Evolutionary conservation across 2,797 vertebrate species (phyloP).

Genomic region (Enteromius viviparus): DNA sequence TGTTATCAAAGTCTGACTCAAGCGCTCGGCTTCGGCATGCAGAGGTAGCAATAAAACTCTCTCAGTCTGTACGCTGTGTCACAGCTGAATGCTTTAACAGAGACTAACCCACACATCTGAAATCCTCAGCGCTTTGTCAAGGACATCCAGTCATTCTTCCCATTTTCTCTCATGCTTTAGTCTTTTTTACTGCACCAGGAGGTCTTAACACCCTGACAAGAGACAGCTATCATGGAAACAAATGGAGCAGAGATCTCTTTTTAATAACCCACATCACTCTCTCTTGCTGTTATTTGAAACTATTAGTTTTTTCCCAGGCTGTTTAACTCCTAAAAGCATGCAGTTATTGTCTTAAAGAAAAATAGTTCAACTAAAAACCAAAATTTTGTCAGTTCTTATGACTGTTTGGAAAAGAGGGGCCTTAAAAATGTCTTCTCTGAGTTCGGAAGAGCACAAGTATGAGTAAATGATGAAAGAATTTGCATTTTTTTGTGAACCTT

Average conservation of each 20-base stretch:
- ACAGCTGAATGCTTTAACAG: conserved; percentile 63
- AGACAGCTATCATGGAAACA: conserved; percentile 6
- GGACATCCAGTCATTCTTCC: conserved; percentile 54
- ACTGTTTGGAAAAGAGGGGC: not conserved
- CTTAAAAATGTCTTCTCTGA: not conserved
- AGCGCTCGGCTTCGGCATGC: conserved; percentile 46
- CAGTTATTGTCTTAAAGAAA: not conserved
- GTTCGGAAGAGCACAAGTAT: not conserved
- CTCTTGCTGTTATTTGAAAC: not conserved
- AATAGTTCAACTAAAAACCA: not conserved
- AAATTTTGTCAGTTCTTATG: not conserved
- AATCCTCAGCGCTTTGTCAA: conserved; percentile 63
- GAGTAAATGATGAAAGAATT: not conserved
- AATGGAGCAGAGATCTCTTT: conserved; percentile 8
- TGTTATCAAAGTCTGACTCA: conserved; percentile 64
- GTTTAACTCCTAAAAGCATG: not conserved
- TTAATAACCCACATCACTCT: not conserved
- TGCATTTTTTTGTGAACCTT: not conserved
- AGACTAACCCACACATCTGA: conserved; percentile 63
- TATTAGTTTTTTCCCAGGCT: not conserved
- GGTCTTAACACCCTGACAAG: conserved; percentile 60
- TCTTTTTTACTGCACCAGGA: conserved; percentile 29
- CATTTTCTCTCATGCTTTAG: conserved; percentile 40
- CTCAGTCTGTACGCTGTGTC: conserved; percentile 57
- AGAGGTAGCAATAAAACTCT: conserved; percentile 61